phyloP scores from a whole-genome alignment of 2,888 invertebrate genomes.

The Meiosimyza decipiens region DNA sequence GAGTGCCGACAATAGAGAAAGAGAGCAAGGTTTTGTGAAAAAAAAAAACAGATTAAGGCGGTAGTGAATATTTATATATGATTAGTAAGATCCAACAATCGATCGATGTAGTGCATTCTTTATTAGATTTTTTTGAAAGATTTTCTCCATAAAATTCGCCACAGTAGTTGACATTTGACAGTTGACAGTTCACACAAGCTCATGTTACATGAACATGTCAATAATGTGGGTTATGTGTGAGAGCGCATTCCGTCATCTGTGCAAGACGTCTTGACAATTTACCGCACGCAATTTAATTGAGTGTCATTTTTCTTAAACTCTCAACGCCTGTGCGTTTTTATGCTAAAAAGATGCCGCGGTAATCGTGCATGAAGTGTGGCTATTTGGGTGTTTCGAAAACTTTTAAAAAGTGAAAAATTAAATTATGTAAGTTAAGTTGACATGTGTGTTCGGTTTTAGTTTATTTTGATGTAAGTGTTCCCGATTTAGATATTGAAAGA shows the following conservation, averaged over 20 bases:
- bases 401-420: too few relatives aligned
- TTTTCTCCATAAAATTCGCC: conserved; percentile 51
- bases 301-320: conserved; percentile 21
- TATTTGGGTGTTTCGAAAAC: too few relatives aligned
- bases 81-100: not conserved
- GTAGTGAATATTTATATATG: conserved; percentile 13
- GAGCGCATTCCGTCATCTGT: not conserved
- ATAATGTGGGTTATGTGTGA: too few relatives aligned
- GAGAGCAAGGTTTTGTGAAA: conserved; percentile 7
- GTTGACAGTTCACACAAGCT: conserved; percentile 53
- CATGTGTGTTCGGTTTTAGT: too few relatives aligned
- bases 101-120: not conserved
- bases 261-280: conserved; percentile 6
- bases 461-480: too few relatives aligned
- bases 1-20: conserved; percentile 45
- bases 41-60: not conserved
- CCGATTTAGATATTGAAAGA: too few relatives aligned
- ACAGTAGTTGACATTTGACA: conserved; percentile 56
- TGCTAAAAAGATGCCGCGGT: conserved; percentile 1
- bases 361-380: conserved; percentile 59
- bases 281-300: conserved; percentile 36
- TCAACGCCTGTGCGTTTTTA: not conserved
- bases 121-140: not conserved
- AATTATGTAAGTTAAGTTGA: too few relatives aligned
- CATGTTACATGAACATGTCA: conserved; percentile 49